A percentile compares a stretch with the other conserved stretches of the same genome.
phyloP scores from a whole-genome alignment of 30 jellyfish, hydroid and myxozoan species.

The Nemopilema nomurai region DNA sequence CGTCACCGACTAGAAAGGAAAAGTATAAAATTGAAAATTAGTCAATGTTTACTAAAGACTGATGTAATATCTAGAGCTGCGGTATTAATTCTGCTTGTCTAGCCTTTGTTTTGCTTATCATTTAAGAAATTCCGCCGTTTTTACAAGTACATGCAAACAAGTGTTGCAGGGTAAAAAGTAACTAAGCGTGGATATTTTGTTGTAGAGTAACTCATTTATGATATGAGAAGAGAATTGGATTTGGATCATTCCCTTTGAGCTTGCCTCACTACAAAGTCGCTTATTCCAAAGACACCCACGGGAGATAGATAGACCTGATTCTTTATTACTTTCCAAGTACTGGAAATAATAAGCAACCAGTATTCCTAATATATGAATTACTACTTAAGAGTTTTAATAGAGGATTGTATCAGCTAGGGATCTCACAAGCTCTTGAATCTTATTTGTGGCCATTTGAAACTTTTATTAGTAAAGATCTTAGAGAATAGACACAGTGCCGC shows the following conservation, averaged over 20 bases:
- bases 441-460: not conserved
- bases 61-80: not conserved
- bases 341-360: too few relatives aligned
- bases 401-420: too few relatives aligned
- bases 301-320: not conserved
- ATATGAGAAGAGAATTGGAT: not conserved
- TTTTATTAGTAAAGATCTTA: not conserved
- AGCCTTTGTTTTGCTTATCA: too few relatives aligned
- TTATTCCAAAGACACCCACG: not conserved
- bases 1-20: constrained; percentile 26
- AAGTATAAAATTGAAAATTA: too few relatives aligned
- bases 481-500: not conserved
- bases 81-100: too few relatives aligned
- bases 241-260: not conserved
- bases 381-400: too few relatives aligned
- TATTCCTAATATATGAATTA: too few relatives aligned
- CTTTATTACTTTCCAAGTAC: too few relatives aligned
- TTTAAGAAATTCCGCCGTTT: too few relatives aligned
- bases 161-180: not conserved
- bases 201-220: not conserved
- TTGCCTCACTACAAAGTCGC: not conserved
- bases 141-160: too few relatives aligned
- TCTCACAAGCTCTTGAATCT: not conserved
- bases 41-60: not conserved
- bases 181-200: not conserved